Evolutionary conservation across 2,888 invertebrate species (phyloP).

Genomic region (Tenthredo amoena): DNA sequence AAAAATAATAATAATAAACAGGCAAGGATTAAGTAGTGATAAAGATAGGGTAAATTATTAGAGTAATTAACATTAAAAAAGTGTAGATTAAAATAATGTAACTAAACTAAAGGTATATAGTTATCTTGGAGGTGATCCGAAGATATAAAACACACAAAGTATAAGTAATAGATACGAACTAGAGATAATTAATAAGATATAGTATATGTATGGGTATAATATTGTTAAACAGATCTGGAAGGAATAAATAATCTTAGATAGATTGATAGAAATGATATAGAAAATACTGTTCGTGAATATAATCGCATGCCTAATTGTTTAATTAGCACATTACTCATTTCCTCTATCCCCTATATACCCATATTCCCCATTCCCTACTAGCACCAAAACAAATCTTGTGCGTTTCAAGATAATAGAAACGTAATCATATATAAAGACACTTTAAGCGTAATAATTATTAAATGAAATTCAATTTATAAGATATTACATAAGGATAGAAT

Average conservation of each 20-base stretch:
- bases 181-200: slow-evolving; percentile 31
- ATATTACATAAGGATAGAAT: background rate
- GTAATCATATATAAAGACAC: background rate
- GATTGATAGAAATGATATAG: background rate
- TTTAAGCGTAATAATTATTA: slow-evolving; percentile 33
- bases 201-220: background rate
- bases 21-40: slow-evolving; percentile 54
- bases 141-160: slow-evolving; percentile 31
- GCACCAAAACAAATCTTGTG: slow-evolving; percentile 47
- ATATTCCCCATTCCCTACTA: background rate
- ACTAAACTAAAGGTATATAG: background rate
- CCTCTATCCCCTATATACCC: background rate
- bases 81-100: slow-evolving; percentile 29
- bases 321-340: background rate
- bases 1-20: slow-evolving; percentile 57
- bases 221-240: slow-evolving; percentile 39
- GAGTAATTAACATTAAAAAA: slow-evolving; percentile 37
- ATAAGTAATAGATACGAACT: slow-evolving; percentile 20
- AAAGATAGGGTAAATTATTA: slow-evolving; percentile 55
- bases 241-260: slow-evolving; percentile 37
- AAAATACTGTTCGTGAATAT: slow-evolving; percentile 23
- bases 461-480: slow-evolving; percentile 1
- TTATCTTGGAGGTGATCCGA: slow-evolving; percentile 21
- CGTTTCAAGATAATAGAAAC: slow-evolving; percentile 11
- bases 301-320: slow-evolving; percentile 19